Base-by-base conservation (phyloP, 2,888 invertebrate species). In the Agapetus fuscipes region DNA sequence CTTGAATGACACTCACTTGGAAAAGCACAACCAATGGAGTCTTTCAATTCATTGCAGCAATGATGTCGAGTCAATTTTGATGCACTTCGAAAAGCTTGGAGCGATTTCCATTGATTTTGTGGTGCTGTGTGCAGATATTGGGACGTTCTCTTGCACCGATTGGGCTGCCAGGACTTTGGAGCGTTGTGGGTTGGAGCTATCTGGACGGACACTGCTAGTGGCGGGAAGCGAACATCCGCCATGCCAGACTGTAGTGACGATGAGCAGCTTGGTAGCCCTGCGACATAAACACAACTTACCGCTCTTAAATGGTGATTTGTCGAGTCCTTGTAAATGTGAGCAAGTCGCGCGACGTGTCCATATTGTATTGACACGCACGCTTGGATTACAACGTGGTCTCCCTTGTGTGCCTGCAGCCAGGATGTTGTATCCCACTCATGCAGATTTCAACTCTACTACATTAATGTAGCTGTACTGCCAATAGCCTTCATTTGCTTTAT, bases 131-230 rank as follows among this genome's bases (percentile, higher is more conserved):
- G 40, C 40, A 37, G 44, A 44, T 29, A 44, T 40, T n/a, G 40
- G 37, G 3, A 44, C 27, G n/a, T 12, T 44, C 12, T 34, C 37
- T 17, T 65, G 66, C 48, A 50, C 66, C 41, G 61, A 66, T 25
- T 68, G 66, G 66, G 55, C 65, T 0, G 61, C 56, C 37, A 57
- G 55, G 48, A 53, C 56, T 2, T 44, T 68, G n/a, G 44, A 50
- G 25, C 62, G 66, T 52, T 59, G 67, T 4, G 63, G 66, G 48
- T 62, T 66, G 2, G 68, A 69, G 43, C 51, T 70, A 3, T 56
- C 57, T 47, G 61, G 68, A 5, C 56, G 69, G 37, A 59, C 62
- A 1, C 52, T 70, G 13, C 53, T 70, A 3, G 62, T 68, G 2
- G 68, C 68, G 41, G 62, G 65, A 27, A 57, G 62, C 52, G 62